Base-by-base conservation (phyloP, 2,113 vertebrate species). In the Gallinago jamesoni region DNA sequence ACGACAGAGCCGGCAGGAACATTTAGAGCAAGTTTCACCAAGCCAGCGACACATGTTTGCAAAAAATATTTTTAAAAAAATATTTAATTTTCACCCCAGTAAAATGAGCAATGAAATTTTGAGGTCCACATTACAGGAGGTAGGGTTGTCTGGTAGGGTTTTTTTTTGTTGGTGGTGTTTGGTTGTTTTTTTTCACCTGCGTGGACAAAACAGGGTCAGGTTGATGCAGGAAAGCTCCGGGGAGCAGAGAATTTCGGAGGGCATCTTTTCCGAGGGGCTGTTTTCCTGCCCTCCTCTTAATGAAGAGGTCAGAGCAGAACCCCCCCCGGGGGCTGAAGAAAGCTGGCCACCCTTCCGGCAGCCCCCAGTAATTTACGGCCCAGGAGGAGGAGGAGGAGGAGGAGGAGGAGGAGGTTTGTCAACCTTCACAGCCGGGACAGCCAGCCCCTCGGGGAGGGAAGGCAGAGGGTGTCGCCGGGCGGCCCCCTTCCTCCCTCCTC, bases 341-440 rank as follows among this genome's bases (percentile, higher is more conserved):
- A 39, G 11, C 72, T 5, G 75, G 12, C 6, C 39, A 15, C 41
- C 53, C 3, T 27, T 55, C 43, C 8, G 12, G 86, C 82, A 84
- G 84, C 89, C 17, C 69, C 19, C 22, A 27, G 9, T 0, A 4
- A 45, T 52, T 69, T 6, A 33, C 2, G 3, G 41, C 23, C 21
- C 93, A 59, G 93, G 41, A 59, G 21, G 93, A 62, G 28, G 94
- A 62, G 19, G 91, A 56, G 89, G 75, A 56, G 84, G 89, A 59
- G 21, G 93, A 59, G 21, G 93, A 62, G 22, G 92, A 56, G 89
- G 77, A 56, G 84, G 89, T 88, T 52, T 79, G 89, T 53, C 96
- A 33, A 25, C 89, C 85, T 22, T 74, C 86, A 28, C 95, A 43
- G 39, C 85, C 86, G 87, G 92, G 92, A 95, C 96, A 66, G 94